Conservation (phyloP, 2,113 vertebrate species). For the Brachyhypopomus occidentalis region DNA sequence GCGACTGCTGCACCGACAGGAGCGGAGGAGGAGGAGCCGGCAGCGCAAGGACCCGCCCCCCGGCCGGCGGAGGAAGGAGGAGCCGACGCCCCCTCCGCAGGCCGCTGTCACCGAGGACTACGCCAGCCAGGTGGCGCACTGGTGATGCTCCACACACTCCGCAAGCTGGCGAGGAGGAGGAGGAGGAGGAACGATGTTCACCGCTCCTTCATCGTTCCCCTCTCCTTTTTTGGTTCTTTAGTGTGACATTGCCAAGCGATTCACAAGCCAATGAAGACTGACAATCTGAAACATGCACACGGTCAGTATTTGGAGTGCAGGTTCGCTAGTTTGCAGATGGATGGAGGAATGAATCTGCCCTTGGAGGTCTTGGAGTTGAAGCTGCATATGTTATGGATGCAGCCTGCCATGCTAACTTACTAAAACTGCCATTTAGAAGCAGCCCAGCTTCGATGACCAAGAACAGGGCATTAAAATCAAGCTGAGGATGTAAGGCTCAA, state of each 20-base stretch:
- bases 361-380: background rate
- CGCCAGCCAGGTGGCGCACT: constrained; percentile 91
- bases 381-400: background rate
- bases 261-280: background rate
- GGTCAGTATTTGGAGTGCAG: background rate
- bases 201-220: background rate
- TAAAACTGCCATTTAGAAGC: background rate
- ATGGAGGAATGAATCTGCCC: background rate
- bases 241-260: background rate
- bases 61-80: constrained; percentile 65
- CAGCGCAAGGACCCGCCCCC: constrained; percentile 59
- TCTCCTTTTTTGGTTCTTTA: background rate
- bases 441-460: background rate
- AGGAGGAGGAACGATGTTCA: background rate
- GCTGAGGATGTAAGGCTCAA: background rate
- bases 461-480: background rate
- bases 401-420: background rate
- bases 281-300: constrained; percentile 1
- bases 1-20: constrained; percentile 84
- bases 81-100: constrained; percentile 45
- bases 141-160: constrained; percentile 75
- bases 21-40: constrained; percentile 82
- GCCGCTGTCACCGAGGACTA: constrained; percentile 91
- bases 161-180: background rate
- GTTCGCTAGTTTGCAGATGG: background rate